Evolutionary conservation across 1,140 invertebrate genomes (phyloP).

Genomic region (Drosophila ambigua): DNA sequence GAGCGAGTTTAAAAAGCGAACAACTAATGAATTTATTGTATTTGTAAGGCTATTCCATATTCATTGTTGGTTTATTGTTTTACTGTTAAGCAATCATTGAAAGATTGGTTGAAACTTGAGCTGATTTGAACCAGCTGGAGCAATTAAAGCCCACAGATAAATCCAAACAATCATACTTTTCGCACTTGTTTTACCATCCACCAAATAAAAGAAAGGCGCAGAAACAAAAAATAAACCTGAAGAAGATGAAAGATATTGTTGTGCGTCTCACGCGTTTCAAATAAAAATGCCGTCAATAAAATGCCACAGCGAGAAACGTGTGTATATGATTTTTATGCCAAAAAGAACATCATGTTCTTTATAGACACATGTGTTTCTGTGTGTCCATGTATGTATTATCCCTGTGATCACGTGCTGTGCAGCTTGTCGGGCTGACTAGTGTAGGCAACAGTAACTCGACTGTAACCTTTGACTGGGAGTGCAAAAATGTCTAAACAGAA

Average conservation of each 20-base stretch:
- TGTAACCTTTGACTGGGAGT: slow-evolving; percentile 27
- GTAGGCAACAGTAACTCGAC: slow-evolving; percentile 15
- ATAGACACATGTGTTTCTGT: slow-evolving; percentile 16
- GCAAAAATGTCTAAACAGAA: slow-evolving; percentile 75
- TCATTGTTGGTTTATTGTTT: too few species aligned
- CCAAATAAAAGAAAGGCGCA: slow-evolving; percentile 17
- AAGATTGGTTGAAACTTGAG: too few species aligned
- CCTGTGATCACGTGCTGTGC: slow-evolving; percentile 70
- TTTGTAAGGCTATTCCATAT: too few species aligned
- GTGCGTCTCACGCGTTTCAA: slow-evolving; percentile 72
- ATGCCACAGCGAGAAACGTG: slow-evolving; percentile 71
- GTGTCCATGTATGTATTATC: slow-evolving; percentile 50
- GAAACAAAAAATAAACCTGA: slow-evolving; percentile 1
- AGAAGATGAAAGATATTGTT: slow-evolving; percentile 47
- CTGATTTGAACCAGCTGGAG: background rate
- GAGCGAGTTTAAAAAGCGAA: slow-evolving; percentile 8
- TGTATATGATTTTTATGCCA: slow-evolving; percentile 62
- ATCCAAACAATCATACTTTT: slow-evolving; percentile 34
- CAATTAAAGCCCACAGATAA: background rate
- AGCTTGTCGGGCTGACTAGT: slow-evolving; percentile 48
- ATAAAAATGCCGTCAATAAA: slow-evolving; percentile 79
- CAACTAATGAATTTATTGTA: slow-evolving; percentile 10
- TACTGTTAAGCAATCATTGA: too few species aligned
- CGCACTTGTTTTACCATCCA: slow-evolving; percentile 28
- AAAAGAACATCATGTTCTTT: slow-evolving; percentile 21